Evolutionary conservation across 2,113 vertebrate species (phyloP), one percentile per base, ranked within the genome.

Genomic region (Morone saxatilis): DNA sequence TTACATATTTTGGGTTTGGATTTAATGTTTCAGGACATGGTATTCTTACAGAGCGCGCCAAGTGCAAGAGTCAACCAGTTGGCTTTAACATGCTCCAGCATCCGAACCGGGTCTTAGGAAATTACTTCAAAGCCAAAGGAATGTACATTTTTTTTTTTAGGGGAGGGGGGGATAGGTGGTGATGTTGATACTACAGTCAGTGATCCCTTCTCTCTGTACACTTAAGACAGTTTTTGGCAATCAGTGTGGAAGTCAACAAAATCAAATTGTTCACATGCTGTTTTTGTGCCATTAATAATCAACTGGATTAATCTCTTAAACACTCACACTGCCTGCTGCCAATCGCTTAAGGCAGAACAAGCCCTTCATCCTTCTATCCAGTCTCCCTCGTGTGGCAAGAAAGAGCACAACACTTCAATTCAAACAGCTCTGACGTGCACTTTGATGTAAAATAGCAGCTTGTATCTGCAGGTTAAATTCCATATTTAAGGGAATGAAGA

Each of bases 1-100:
- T 76, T 1, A 86, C 85, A 93, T 89, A 92, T 88, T 92, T 89
- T 56, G 60, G 85, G 76, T 81, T 82, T 86, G 77, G 75, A 86
- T 84, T 65, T 60, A 81, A 83, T 25, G 53, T 76, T 71, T 86
- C 54, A 65, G 78, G 83, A 84, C 78, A 63, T 72, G 80, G 48
- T 63, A 81, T 78, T 80, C 68, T 78, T 48, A 14, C 7, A 25
- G 47, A 61, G 51, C 53, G 71, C n/a, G 65, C 83, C 78, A 76
- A 72, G 56, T 43, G 22, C 41, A 80, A 70, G 56, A 56, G 38
- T 47, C 71, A 47, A 66, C 65, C 60, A 16, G 48, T 71, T 82
- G 60, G 71, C 45, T 75, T 51, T 38, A 76, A 69, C 50, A 7
- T 40, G n/a, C 48, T 75, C 22, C 63, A 48, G 66, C 56, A 75